Evolutionary conservation across 2,113 vertebrate genomes (phyloP).

Genomic region (Fukomys damarensis): DNA sequence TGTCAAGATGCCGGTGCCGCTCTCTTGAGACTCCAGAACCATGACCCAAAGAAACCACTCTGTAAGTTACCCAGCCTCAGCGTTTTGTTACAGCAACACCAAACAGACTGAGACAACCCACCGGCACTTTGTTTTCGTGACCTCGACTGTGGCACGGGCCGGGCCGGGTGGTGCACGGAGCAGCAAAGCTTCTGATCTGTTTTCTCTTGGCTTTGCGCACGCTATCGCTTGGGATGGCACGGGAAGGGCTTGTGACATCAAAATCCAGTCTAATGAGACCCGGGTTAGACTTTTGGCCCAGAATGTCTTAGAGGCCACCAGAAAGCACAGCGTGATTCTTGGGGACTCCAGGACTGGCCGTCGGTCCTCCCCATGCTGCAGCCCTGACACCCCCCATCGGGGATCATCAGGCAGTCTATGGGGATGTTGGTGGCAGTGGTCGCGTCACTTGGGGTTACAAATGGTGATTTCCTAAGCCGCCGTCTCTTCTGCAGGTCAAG

Average conservation of each 20-base stretch:
- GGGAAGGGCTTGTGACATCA: fast-evolving
- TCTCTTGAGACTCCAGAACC: not conserved
- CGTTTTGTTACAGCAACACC: not conserved
- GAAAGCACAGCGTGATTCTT: not conserved
- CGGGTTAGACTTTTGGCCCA: not conserved
- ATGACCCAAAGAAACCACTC: not conserved
- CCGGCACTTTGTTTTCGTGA: no score
- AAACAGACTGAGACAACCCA: not conserved
- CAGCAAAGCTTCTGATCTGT: not conserved
- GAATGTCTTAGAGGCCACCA: not conserved
- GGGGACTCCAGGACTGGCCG: not conserved
- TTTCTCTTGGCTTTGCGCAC: fast-evolving
- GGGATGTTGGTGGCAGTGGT: not conserved
- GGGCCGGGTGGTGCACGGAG: fast-evolving
- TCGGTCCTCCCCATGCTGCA: not conserved
- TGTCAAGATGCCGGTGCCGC: not conserved
- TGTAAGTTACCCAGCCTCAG: not conserved
- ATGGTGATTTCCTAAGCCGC: not conserved
- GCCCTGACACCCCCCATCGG: not conserved
- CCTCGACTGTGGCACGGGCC: not conserved
- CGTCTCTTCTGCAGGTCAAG: not conserved
- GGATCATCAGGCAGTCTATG: not conserved
- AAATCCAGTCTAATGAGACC: not conserved
- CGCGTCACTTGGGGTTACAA: not conserved
- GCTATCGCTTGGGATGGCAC: fast-evolving